phyloP scores from a whole-genome alignment of 2,888 invertebrate genomes.

The Heliconius erato region DNA sequence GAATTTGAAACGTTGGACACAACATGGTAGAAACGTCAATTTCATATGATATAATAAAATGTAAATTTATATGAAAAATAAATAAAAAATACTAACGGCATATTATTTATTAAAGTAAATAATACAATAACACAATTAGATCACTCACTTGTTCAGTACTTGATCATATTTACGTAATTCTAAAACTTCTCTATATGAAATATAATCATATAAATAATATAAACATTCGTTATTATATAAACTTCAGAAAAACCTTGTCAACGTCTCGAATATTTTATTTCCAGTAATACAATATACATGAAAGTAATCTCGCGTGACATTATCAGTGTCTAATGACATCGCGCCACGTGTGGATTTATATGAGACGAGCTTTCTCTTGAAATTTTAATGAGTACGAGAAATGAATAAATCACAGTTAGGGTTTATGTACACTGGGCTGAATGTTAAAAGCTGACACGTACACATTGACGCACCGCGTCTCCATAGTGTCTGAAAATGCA shows the following conservation, averaged over 20 bases:
- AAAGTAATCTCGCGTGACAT: slow-evolving; percentile 51
- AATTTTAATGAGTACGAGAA: slow-evolving; percentile 65
- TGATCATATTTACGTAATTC: background rate
- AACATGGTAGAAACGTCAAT: background rate
- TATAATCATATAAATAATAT: background rate
- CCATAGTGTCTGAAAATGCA: background rate
- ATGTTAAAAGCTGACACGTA: slow-evolving; percentile 30
- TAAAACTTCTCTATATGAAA: background rate
- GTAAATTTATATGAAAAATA: background rate
- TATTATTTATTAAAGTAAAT: background rate
- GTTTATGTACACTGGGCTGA: slow-evolving; percentile 31
- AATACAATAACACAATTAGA: background rate
- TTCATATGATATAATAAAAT: background rate
- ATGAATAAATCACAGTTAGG: slow-evolving; percentile 47
- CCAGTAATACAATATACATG: slow-evolving; percentile 22
- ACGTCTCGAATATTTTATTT: slow-evolving; percentile 7
- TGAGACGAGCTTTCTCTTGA: slow-evolving; percentile 60
- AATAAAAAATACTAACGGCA: background rate
- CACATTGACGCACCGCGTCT: slow-evolving; percentile 13
- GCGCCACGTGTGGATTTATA: slow-evolving; percentile 57
- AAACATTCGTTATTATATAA: background rate
- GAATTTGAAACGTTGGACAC: background rate
- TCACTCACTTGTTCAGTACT: background rate
- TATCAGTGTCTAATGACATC: slow-evolving; percentile 67
- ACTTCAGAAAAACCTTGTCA: background rate